Evolutionary conservation across 2,113 vertebrate species (phyloP), one percentile per base, ranked within the genome.

Genomic region (Albula goreensis): DNA sequence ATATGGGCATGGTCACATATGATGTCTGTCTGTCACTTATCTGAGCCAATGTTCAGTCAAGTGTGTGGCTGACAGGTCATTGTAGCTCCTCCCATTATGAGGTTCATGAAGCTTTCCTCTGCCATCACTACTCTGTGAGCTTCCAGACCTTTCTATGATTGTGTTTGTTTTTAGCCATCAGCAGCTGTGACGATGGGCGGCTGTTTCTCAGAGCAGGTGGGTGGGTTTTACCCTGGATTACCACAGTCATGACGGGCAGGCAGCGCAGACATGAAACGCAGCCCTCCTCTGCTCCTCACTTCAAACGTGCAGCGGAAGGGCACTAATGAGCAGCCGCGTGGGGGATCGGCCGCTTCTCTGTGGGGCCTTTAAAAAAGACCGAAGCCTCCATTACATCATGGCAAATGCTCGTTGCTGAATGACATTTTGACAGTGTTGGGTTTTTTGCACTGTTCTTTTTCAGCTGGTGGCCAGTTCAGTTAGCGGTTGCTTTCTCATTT

Each of bases 121-220:
- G 31, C 0, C 31, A 41, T 41, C 31, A 41, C 31, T 41, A 1
- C 31, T 41, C 31, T 51, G 51, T 85, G 52, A 85, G 70, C 25
- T 57, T 50, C 17, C 83, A 48, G 83, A 85, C 83, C 70, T 85
- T 78, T 85, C 31, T 56, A 56, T 56, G 9, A 41, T 6, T 78
- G 83, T 25, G 70, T 56, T 78, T 53, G 50, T 85, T 5, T 78
- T 78, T 85, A 52, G 50, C 83, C 12, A 22, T 31, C 19, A 15
- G 70, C 70, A 83, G 81, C 48, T 77, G 80, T 66, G 80, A 66
- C 22, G 9, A 85, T 81, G 89, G 91, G 92, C 95, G 95, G 95
- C 94, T 95, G 94, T 93, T 93, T 88, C 63, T 53, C 79, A 78
- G 89, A 95, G 93, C 94, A 95, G 94, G 94, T 95, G 95, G 93